Conservation (phyloP, 2,113 vertebrate genomes). For the Eurypyga helias region DNA sequence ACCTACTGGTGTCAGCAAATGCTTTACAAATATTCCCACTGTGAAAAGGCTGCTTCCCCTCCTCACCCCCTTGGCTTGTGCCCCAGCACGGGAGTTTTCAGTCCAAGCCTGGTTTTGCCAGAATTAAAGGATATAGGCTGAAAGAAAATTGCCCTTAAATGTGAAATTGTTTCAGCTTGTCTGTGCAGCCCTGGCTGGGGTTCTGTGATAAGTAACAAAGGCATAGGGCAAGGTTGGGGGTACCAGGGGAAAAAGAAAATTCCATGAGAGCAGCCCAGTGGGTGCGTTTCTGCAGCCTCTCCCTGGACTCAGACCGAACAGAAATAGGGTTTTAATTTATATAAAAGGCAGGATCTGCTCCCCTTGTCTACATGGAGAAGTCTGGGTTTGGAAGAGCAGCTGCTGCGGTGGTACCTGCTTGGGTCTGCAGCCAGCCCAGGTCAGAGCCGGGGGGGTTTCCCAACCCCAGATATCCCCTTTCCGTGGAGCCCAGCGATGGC, state of each 20-base stretch:
- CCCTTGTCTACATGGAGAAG: conserved; percentile 5
- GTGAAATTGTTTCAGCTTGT: not conserved
- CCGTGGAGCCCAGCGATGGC: not conserved
- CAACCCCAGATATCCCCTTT: not conserved
- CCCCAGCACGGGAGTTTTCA: not conserved
- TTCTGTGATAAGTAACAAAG: not conserved
- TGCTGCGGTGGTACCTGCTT: rapidly evolving
- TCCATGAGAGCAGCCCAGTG: not conserved
- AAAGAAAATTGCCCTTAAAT: not conserved
- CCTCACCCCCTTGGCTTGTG: not conserved
- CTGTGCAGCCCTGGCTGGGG: not conserved
- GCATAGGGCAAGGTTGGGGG: not conserved
- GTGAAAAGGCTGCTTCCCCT: not conserved
- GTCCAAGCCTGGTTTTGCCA: not conserved
- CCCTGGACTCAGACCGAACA: not conserved
- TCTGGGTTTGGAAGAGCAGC: not conserved
- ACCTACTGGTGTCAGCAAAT: conserved; percentile 31
- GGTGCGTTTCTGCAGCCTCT: not conserved
- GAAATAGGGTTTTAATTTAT: rapidly evolving
- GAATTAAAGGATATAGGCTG: not conserved
- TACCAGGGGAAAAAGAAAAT: rapidly evolving
- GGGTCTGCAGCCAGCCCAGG: rapidly evolving
- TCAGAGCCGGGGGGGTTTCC: not conserved
- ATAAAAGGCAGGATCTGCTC: not conserved
- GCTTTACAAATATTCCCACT: conserved; percentile 20